These are phyloP conservation scores for Vandiemenella viatica DNA, from an alignment of 2,888 invertebrate genomes.

Conservation along the genomic window DNA sequence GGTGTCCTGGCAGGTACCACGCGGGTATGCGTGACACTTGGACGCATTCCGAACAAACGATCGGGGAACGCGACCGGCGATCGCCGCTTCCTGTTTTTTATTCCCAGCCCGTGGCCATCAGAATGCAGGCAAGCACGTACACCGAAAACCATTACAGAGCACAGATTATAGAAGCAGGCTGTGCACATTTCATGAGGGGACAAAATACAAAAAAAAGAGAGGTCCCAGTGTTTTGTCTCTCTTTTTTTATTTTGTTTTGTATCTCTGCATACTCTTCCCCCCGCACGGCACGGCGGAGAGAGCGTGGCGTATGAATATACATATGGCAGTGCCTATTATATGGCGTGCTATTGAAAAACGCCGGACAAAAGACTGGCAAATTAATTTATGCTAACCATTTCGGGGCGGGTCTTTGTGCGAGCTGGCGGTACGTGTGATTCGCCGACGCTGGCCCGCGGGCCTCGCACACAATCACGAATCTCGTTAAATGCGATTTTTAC, in stretches of 20 bases:
- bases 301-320: constrained; percentile 13
- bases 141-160: no score
- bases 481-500: constrained; percentile 16
- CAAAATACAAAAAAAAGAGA: no score
- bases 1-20: no score
- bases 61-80: no score
- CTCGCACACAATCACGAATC: constrained; percentile 14
- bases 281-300: background rate
- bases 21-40: no score
- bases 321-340: constrained; percentile 15
- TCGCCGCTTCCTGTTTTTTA: no score
- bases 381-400: constrained; percentile 19
- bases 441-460: constrained; percentile 9
- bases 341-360: constrained; percentile 11
- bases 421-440: constrained; percentile 9
- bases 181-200: no score
- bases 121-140: no score
- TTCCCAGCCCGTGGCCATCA: no score
- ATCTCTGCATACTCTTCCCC: background rate
- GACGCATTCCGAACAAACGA: no score
- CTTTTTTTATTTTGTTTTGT: no score
- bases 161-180: no score
- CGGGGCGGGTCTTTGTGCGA: constrained; percentile 10
- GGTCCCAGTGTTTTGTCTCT: background rate
- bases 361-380: constrained; percentile 18